A percentile compares a stretch with the other conserved stretches of the same genome.
These are phyloP conservation scores for Bedellia somnulentella DNA, from an alignment of 2,888 invertebrate genomes.

Conservation along the genomic window DNA sequence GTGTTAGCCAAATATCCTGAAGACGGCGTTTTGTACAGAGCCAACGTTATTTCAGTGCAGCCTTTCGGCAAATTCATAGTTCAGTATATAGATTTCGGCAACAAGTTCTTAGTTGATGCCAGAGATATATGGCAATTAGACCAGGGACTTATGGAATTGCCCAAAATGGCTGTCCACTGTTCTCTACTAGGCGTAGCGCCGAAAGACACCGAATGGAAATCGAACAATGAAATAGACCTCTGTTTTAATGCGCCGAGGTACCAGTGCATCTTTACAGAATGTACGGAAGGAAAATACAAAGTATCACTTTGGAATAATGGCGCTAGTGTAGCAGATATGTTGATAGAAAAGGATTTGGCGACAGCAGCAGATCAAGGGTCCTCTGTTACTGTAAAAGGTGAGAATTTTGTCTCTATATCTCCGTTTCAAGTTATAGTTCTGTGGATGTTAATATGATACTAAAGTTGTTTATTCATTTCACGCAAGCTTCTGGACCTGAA, in stretches of 20 bases:
- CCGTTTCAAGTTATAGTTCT: background rate
- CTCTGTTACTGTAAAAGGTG: slow-evolving; percentile 45
- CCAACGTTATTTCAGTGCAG: slow-evolving; percentile 62
- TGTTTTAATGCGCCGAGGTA: slow-evolving; percentile 65
- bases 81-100: slow-evolving; percentile 77
- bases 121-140: slow-evolving; percentile 72
- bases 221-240: slow-evolving; percentile 51
- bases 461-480: no score
- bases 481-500: no score
- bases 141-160: slow-evolving; percentile 64
- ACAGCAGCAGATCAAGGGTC: slow-evolving; percentile 29
- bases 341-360: slow-evolving; percentile 55
- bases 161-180: slow-evolving; percentile 73
- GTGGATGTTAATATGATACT: background rate
- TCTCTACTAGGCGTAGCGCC: slow-evolving; percentile 64
- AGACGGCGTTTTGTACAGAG: slow-evolving; percentile 73
- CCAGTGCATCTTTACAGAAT: slow-evolving; percentile 59
- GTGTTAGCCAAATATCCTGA: slow-evolving; percentile 71
- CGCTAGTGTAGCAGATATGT: slow-evolving; percentile 39
- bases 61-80: slow-evolving; percentile 65
- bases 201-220: slow-evolving; percentile 60
- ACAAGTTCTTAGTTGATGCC: slow-evolving; percentile 64
- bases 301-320: slow-evolving; percentile 51
- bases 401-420: background rate
- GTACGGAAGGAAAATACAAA: slow-evolving; percentile 40